Evolutionary conservation across 1,140 invertebrate genomes (phyloP), one percentile per base, ranked within the genome.

Genomic region (Drosophila parvula): DNA sequence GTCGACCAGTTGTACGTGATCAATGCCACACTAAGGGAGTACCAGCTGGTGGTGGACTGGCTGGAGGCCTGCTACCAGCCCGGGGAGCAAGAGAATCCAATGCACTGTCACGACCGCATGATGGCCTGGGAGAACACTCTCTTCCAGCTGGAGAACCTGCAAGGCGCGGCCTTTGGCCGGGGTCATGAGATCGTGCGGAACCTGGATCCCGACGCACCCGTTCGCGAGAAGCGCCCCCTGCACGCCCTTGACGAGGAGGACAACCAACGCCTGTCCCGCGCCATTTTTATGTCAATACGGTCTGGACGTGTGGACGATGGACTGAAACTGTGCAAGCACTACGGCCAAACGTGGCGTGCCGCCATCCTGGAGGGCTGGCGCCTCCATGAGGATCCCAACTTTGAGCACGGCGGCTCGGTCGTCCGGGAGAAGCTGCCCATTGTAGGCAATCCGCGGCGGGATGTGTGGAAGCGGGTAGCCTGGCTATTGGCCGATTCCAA

Each of bases 131-230:
- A 98, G 92, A 98, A 99, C 91, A 98, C 98, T 6, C 93, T 98
- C 9, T 96, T 97, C 92, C 95, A 96, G 74, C 92, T 98, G 43
- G 74, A 92, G 38, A 91, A 91, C 30, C 44, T 74, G n/a, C 78
- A 84, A 30, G 93, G 92, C 3, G 94, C 95, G 12, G 93, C 94
- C 0, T 95, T 95, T 32, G 85, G 84, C 2, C 59, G 57, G 14
- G 70, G 81, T 0, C 92, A 94, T 48, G 93, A 94, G 59, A 93
- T 97, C 53, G 95, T 98, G 0, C 94, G 95, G 12, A 94, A 95
- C 75, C 92, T 99, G 79, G 98, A 99, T 93, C 98, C 98, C n/a
- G 98, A 99, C 95, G 98, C 98, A 36, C 96, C 97, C 0, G 93
- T 95, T 22, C 93, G 97, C 63, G 95, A 98, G 85, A 95, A 95